A percentile compares a stretch with the other conserved stretches of the same genome.
Conservation (phyloP, 1,140 invertebrate species). For the Mya arenaria region DNA sequence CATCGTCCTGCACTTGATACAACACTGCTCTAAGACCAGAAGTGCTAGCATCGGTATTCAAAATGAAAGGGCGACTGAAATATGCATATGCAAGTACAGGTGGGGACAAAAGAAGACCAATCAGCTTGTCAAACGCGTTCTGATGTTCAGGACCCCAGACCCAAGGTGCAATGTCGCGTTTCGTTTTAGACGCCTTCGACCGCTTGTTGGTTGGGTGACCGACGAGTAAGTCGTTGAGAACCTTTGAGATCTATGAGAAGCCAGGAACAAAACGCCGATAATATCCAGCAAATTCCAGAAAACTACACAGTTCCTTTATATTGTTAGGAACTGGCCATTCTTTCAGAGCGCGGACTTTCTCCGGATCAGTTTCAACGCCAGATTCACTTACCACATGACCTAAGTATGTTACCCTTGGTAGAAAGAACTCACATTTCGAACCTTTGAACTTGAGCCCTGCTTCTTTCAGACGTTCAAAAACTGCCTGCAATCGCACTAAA, state of each 20-base stretch:
- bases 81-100: conserved; percentile 60
- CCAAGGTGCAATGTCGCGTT: not conserved
- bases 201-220: not conserved
- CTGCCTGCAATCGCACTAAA: not conserved
- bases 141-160: conserved; percentile 15
- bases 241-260: not conserved
- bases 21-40: conserved; percentile 64
- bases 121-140: conserved; percentile 54
- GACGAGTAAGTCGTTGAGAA: not conserved
- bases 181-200: not conserved
- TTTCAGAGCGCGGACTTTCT: not conserved
- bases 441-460: not conserved
- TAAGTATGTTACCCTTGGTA: not conserved
- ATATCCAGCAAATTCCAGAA: not conserved
- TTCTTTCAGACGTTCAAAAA: not conserved
- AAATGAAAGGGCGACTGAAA: conserved; percentile 34
- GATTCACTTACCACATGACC: not conserved
- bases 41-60: conserved; percentile 59
- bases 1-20: too few relatives aligned
- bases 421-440: conserved; percentile 15
- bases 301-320: not conserved
- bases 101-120: conserved; percentile 25
- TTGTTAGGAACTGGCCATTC: not conserved
- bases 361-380: not conserved
- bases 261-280: conserved; percentile 4